These are phyloP conservation scores for Barnardius zonarius DNA, from an alignment of 2,113 vertebrate species.

Conservation along the genomic window DNA sequence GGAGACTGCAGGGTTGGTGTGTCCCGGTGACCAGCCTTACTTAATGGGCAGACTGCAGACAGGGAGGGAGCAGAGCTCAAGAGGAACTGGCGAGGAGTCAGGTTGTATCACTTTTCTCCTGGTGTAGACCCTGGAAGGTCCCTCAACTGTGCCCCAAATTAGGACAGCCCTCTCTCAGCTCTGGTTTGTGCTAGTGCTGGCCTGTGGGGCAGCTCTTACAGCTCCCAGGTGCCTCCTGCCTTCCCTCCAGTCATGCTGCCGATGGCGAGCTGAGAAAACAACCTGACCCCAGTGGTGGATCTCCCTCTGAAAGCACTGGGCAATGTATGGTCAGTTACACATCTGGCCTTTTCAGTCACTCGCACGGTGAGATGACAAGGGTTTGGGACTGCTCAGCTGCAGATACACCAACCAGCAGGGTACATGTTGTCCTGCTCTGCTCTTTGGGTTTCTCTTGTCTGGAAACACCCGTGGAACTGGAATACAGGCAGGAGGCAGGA, in stretches of 20 bases:
- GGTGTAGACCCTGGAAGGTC: background rate
- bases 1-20: background rate
- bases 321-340: rapidly evolving
- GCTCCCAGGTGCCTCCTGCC: background rate
- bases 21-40: background rate
- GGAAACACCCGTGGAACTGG: background rate
- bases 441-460: background rate
- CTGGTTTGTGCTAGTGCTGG: background rate
- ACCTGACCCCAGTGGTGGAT: background rate
- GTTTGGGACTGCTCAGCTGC: background rate
- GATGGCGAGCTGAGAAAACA: background rate
- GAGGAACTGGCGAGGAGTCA: background rate
- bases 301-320: background rate
- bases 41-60: background rate
- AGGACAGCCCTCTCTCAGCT: background rate
- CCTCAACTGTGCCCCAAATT: background rate
- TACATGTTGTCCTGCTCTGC: background rate
- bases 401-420: rapidly evolving
- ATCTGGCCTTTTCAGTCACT: background rate
- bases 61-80: background rate
- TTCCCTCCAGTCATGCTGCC: background rate
- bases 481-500: background rate
- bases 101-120: background rate
- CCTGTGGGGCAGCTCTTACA: background rate
- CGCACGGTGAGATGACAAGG: background rate